A percentile compares a stretch with the other conserved stretches of the same genome.
These are phyloP conservation scores for Melanotaenia maccullochi DNA, from an alignment of 2,797 vertebrate genomes.

Conservation along the genomic window DNA sequence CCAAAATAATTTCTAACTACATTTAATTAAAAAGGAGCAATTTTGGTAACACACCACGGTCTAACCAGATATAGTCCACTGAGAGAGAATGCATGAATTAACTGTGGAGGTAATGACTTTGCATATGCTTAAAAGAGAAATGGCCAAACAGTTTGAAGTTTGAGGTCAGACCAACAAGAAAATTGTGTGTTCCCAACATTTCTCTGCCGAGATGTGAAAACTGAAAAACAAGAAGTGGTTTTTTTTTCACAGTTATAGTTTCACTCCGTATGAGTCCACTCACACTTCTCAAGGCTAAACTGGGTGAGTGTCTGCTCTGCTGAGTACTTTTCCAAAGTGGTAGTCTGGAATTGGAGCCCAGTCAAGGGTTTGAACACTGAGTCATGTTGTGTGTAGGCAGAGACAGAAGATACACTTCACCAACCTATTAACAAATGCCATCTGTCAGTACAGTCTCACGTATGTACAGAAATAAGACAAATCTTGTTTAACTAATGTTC, in stretches of 20 bases:
- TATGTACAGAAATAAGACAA: conserved; percentile 36
- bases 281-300: conserved; percentile 38
- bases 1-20: neutral
- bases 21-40: neutral
- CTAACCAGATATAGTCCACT: conserved; percentile 36
- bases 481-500: conserved; percentile 19
- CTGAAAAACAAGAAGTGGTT: conserved; percentile 18
- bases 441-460: conserved; percentile 42
- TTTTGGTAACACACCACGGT: conserved; percentile 1
- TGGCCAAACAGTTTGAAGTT: neutral
- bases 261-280: conserved; percentile 33
- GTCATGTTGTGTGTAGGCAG: conserved; percentile 51
- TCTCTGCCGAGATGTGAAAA: conserved; percentile 20
- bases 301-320: conserved; percentile 24
- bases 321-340: conserved; percentile 23
- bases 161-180: conserved; percentile 28
- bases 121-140: conserved; percentile 23
- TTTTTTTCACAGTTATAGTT: conserved; percentile 41
- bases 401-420: conserved; percentile 44
- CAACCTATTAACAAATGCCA: conserved; percentile 53
- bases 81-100: conserved; percentile 37
- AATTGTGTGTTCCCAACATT: conserved; percentile 10
- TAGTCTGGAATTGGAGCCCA: conserved; percentile 48
- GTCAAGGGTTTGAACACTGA: conserved; percentile 39
- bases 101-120: conserved; percentile 33